Evolutionary conservation across 2,888 invertebrate genomes (phyloP).

Genomic region (Plagodis pulveraria): DNA sequence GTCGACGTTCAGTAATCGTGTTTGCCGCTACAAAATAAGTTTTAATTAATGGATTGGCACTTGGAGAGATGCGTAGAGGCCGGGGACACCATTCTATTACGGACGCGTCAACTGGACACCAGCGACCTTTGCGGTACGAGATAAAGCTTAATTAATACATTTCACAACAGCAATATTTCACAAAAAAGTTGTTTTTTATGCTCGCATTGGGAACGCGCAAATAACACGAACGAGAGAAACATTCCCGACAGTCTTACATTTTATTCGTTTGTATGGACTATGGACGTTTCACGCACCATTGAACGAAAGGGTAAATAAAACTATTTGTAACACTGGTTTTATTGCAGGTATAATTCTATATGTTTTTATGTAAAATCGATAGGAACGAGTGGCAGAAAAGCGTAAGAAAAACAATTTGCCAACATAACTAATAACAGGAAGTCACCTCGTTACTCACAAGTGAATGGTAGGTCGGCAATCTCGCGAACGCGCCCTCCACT

Average conservation of each 20-base stretch:
- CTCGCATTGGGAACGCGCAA: slow-evolving; percentile 19
- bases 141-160: slow-evolving; percentile 39
- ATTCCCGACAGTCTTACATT: slow-evolving; percentile 29
- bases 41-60: slow-evolving; percentile 84
- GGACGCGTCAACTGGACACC: slow-evolving; percentile 58
- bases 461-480: slow-evolving; percentile 81
- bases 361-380: slow-evolving; percentile 57
- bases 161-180: slow-evolving; percentile 36
- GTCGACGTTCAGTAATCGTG: slow-evolving; percentile 63
- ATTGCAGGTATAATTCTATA: slow-evolving; percentile 46
- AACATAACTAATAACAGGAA: slow-evolving; percentile 81
- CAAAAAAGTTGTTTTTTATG: slow-evolving; percentile 26
- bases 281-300: slow-evolving; percentile 39
- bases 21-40: slow-evolving; percentile 78
- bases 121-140: slow-evolving; percentile 35
- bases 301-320: slow-evolving; percentile 37
- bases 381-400: slow-evolving; percentile 56
- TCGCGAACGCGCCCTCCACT: slow-evolving; percentile 77
- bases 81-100: slow-evolving; percentile 64
- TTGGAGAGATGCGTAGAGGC: slow-evolving; percentile 73
- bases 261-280: slow-evolving; percentile 25
- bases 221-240: slow-evolving; percentile 22
- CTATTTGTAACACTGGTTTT: slow-evolving; percentile 41
- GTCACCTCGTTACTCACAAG: slow-evolving; percentile 82
- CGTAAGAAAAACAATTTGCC: slow-evolving; percentile 78